Evolutionary conservation across 1,140 invertebrate genomes (phyloP), one percentile per base, ranked within the genome.

Genomic region (Drosophila simulans): DNA sequence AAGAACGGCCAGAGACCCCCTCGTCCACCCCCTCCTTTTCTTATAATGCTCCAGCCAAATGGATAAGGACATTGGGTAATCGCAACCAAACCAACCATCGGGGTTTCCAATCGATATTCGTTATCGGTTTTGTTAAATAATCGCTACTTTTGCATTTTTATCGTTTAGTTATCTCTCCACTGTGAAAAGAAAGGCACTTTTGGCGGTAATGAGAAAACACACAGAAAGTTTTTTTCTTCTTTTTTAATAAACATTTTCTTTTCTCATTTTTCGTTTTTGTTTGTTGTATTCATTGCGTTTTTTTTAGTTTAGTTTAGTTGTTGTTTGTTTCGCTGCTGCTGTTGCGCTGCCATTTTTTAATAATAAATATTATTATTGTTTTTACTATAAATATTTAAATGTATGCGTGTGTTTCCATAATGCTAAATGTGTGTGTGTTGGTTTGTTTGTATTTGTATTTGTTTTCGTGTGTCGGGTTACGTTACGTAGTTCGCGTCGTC

Each of bases 361-460:
- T 90, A 90, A 77, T 91, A 85, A 84, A 77, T 91, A 79, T 80
- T 81, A 73, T 91, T 81, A 75, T 81, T 73, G 55, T 65, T 74
- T 90, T 86, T 79, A 88, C 83, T 88, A 88, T 88, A 83, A 82
- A 82, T 86, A 88, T 83, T 80, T 77, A 77, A 76, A 65, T 64
- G 59, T 80, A 43, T 80, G 43, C 62, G 8, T 68, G 52, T 68
- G 37, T 59, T 57, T 58, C 69, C 39, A 71, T 69, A 69, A 57
- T 77, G 40, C 76, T 72, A 80, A 62, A 48, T 77, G 52, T 77
- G 35, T 60, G 17, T 70, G 40, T 49, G 53, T 65, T 35, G 20
- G 34, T 56, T 55, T 56, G 42, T 57, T 46, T 35, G 43, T 31
- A 27, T 37, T 20, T 45, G 40, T 45, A 13, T 69, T 49, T 65